Percentiles rank a stretch among this genome's conserved stretches.
phyloP scores from a whole-genome alignment of 2,888 invertebrate species.

The Acleris holmiana region DNA sequence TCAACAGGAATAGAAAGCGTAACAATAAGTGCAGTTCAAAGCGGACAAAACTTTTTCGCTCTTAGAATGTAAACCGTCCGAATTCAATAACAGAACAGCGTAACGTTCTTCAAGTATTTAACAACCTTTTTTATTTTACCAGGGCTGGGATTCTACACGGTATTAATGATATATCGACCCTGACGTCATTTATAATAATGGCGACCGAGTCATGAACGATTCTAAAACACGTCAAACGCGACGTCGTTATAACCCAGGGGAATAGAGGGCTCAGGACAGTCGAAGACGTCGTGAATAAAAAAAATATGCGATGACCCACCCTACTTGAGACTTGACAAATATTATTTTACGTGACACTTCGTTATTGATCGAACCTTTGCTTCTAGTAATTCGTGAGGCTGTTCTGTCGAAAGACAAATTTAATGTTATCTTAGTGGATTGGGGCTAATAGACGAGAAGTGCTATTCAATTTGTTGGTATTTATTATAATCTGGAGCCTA shows the following conservation, averaged over 20 bases:
- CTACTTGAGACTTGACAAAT: constrained; percentile 12
- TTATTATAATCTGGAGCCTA: too few species aligned
- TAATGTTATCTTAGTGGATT: constrained; percentile 1
- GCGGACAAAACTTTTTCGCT: constrained; percentile 10
- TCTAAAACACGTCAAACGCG: too few species aligned
- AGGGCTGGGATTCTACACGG: too few species aligned
- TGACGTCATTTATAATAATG: too few species aligned
- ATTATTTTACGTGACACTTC: background rate
- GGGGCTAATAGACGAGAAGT: constrained; percentile 3
- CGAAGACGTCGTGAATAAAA: background rate
- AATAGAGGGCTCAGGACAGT: too few species aligned
- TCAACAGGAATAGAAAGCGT: constrained; percentile 10
- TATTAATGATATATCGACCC: too few species aligned
- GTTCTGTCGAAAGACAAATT: constrained; percentile 3
- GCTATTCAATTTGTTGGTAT: background rate
- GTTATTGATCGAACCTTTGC: background rate
- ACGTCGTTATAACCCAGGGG: too few species aligned
- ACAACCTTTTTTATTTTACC: background rate
- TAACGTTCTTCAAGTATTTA: background rate
- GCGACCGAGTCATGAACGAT: too few species aligned
- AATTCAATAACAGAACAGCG: constrained; percentile 1
- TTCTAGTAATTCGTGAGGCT: background rate
- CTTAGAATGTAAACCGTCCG: background rate
- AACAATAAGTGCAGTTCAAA: constrained; percentile 15
- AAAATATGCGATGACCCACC: background rate